These are phyloP conservation scores for Enteromius trimaculatus DNA, from an alignment of 2,797 vertebrate species.

Conservation along the genomic window DNA sequence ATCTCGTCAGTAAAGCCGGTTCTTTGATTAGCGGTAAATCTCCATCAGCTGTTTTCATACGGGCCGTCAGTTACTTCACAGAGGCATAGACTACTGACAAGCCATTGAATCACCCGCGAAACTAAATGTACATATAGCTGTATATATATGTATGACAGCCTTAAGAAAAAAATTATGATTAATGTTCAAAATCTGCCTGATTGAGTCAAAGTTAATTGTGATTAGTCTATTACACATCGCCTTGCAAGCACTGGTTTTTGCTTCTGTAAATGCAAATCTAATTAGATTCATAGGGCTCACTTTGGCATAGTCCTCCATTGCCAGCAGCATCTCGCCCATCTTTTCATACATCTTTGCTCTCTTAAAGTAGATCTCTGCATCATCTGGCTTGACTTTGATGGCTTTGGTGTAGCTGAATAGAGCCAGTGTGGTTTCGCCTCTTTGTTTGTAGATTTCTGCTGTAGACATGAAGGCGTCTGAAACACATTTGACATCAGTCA, in stretches of 20 bases:
- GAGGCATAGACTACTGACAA: no score
- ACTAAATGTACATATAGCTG: no score
- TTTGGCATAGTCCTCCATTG: conserved; percentile 80
- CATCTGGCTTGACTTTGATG: conserved; percentile 72
- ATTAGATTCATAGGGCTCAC: conserved; percentile 59
- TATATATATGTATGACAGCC: background rate
- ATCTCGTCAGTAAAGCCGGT: no score
- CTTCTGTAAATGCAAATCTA: background rate
- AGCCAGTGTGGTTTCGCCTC: conserved; percentile 69
- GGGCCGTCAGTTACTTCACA: no score
- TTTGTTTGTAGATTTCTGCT: conserved; percentile 78
- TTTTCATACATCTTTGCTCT: conserved; percentile 75
- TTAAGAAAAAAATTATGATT: background rate
- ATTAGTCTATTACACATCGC: background rate
- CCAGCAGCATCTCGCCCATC: conserved; percentile 67
- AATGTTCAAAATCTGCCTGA: background rate
- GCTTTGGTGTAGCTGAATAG: conserved; percentile 77
- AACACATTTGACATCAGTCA: conserved; percentile 43
- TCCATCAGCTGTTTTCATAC: no score
- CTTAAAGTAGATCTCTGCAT: conserved; percentile 78
- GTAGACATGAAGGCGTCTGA: conserved; percentile 77
- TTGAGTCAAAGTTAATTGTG: background rate
- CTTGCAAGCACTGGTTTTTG: background rate
- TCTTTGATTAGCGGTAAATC: no score
- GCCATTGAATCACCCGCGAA: no score